Evolutionary conservation across 1,140 invertebrate species (phyloP), one percentile per base, ranked within the genome.

Genomic region (Dryas iulia): DNA sequence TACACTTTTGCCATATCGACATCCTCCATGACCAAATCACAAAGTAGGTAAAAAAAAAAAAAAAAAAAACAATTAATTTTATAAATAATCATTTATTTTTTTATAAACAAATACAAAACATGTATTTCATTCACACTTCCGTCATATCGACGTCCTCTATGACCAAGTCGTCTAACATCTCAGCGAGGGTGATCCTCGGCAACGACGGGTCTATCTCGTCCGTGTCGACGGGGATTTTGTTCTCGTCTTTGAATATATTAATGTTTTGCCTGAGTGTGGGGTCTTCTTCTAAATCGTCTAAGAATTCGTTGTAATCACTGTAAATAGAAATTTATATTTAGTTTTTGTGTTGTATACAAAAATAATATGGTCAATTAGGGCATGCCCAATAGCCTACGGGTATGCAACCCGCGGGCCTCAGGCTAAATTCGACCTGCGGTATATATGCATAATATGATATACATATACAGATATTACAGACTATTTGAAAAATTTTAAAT

Each of bases 281-380:
- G 92, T 99, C 98, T 92, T 99, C 98, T 90, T 99, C 99, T 58
- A 99, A 89, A 84, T 99, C 99, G 79, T 99, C 97, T 86, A 99
- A 93, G 92, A 99, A 99, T 75, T 99, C 98, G 79, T 96, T 95
- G 86, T 97, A 99, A 77, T 99, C 98, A 73, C 96, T 97, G 84
- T 47, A 93, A 82, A 65, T n/a, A 65, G 62, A 68, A 73, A 68
- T 47, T 47, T 31, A 7, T 31, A 31, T 31, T 31, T 31, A 31
- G 26, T 28, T 28, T n/a, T n/a, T n/a, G n/a, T n/a, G n/a, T n/a
- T n/a, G n/a, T n/a, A n/a, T n/a, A n/a, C n/a, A n/a, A n/a, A n/a
- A n/a, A n/a, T n/a, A n/a, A n/a, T n/a, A n/a, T n/a, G n/a, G n/a
- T n/a, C n/a, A n/a, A n/a, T n/a, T n/a, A n/a, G n/a, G n/a, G n/a